Evolutionary conservation across 1,140 invertebrate species (phyloP), one percentile per base, ranked within the genome.

Genomic region (Musca domestica): DNA sequence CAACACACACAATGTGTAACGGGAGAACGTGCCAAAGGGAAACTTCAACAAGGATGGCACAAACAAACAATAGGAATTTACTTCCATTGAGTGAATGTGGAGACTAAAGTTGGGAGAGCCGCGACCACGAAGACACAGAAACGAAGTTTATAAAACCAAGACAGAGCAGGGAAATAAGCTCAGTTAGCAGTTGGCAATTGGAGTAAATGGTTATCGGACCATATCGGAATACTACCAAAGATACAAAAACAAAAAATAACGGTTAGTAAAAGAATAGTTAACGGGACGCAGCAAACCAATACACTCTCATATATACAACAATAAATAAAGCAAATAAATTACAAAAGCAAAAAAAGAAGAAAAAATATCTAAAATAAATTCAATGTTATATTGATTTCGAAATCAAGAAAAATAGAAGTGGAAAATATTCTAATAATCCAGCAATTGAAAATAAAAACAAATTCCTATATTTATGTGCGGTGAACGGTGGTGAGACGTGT

Each of bases 151-250:
- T 58, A 58, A 58, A 30, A 27, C 15, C 25, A 30, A 15, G 14
- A 27, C 25, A 6, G 17, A 27, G 54, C 17, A 30, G 5, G 25
- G 30, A n/a, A 58, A 58, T 58, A 58, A 58, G 54, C 54, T 58
- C 54, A 58, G 54, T 58, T 58, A 58, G 54, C 54, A 58, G 54
- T 58, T 58, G 54, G 54, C 54, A 58, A 58, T 58, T 27, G 30
- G 54, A 58, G 54, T 58, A 34, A 58, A 58, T 34, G 54, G 54
- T 58, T 30, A 58, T 17, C n/a, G 54, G 30, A 30, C 27, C 54
- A 58, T 30, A 30, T 30, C 27, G 3, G 9, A 30, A 30, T 4
- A 30, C 27, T 30, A 58, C 17, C 27, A 58, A 9, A 58, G 17
- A 58, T n/a, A 58, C 25, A 27, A 27, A 58, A 58, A 48, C n/a